phyloP scores from a whole-genome alignment of 1,140 invertebrate species.

The Polypedilum pembai region DNA sequence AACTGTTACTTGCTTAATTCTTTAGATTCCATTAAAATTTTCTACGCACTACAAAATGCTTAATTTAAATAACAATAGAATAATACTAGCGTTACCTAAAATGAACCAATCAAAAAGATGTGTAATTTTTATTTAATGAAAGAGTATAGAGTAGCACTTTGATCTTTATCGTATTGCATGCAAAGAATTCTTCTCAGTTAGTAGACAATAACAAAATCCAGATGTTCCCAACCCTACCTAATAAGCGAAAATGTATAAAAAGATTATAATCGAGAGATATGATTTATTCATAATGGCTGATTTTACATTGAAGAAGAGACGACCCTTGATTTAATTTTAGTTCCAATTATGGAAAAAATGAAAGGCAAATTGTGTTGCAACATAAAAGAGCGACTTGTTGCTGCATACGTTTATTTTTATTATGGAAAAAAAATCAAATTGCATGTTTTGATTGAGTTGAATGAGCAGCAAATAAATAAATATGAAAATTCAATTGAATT shows the following conservation, averaged over 20 bases:
- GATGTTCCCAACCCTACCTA: no score
- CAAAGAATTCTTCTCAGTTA: neutral
- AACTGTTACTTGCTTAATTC: neutral
- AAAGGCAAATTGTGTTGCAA: neutral
- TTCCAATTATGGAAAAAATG: neutral
- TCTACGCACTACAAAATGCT: neutral
- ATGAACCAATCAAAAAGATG: constrained; percentile 24
- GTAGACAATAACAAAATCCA: no score
- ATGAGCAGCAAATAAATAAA: constrained; percentile 9
- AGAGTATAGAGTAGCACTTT: constrained; percentile 12
- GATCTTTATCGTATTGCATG: neutral
- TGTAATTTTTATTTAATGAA: constrained; percentile 14
- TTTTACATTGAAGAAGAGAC: neutral
- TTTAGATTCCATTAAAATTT: neutral
- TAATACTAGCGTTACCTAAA: neutral
- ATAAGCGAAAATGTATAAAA: no score
- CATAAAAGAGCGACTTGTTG: neutral
- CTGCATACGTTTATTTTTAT: neutral
- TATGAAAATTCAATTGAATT: neutral
- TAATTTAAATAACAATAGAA: constrained; percentile 27
- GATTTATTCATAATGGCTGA: neutral
- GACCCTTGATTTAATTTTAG: neutral
- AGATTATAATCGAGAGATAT: no score
- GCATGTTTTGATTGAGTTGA: constrained; percentile 17
- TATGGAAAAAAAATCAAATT: constrained; percentile 13